Evolutionary conservation across 1,140 invertebrate species (phyloP).

Genomic region (Brachionus asplanchnoidis): DNA sequence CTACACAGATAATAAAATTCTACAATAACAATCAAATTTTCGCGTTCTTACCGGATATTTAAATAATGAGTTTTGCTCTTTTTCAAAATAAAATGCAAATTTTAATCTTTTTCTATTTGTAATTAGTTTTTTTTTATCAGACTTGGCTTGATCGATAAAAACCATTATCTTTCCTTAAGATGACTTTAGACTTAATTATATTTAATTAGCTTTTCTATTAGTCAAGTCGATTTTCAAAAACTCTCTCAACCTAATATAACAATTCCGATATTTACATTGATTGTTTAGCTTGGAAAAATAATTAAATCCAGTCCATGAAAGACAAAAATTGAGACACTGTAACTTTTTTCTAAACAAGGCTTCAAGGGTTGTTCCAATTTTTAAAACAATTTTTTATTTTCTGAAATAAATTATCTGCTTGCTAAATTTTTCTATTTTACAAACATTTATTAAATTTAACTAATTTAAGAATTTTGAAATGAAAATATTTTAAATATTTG

Average conservation of each 20-base stretch:
- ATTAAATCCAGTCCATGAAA: background rate
- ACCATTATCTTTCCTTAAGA: background rate
- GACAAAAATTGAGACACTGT: background rate
- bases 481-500: too few relatives aligned
- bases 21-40: background rate
- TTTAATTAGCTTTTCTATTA: slow-evolving; percentile 5
- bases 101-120: background rate
- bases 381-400: too few relatives aligned
- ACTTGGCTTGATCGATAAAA: background rate
- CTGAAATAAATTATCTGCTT: too few relatives aligned
- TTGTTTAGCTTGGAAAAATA: background rate
- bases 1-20: background rate
- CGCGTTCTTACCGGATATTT: slow-evolving; percentile 2
- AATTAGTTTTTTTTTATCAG: background rate
- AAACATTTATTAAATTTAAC: too few relatives aligned
- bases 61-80: slow-evolving; percentile 29
- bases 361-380: too few relatives aligned
- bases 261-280: background rate
- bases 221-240: background rate
- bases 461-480: too few relatives aligned
- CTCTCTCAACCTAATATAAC: background rate
- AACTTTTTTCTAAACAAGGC: background rate
- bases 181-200: background rate
- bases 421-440: too few relatives aligned
- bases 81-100: slow-evolving; percentile 15